Evolutionary conservation across 2,113 vertebrate genomes (phyloP).

Genomic region (Nannospalax galili): DNA sequence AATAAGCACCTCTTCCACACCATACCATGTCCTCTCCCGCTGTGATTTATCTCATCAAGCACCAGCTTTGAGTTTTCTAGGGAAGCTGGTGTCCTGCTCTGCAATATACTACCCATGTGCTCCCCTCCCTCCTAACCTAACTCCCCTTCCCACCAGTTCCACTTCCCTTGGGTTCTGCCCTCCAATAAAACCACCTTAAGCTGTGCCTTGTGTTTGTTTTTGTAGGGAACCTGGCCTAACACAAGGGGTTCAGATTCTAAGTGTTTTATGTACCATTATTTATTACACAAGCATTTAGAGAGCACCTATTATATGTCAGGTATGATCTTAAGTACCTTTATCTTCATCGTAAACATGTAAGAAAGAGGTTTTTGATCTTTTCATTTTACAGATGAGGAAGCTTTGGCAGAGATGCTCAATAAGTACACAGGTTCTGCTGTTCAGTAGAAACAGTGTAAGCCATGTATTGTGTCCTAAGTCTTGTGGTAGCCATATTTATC

Average conservation of each 20-base stretch:
- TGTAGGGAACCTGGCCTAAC: neutral
- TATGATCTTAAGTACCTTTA: neutral
- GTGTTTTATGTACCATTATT: neutral
- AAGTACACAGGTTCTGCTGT: neutral
- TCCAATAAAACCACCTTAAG: neutral
- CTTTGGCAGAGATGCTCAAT: neutral
- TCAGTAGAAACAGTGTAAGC: neutral
- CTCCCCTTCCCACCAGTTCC: neutral
- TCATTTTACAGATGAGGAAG: neutral
- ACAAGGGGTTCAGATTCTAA: neutral
- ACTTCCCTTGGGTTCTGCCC: neutral
- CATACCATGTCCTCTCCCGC: accelerated
- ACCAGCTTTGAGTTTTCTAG: neutral
- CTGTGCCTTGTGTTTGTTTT: neutral
- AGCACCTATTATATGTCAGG: neutral
- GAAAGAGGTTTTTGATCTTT: neutral
- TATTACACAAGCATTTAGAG: neutral
- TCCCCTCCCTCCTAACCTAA: neutral
- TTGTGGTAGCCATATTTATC: neutral
- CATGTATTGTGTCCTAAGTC: neutral
- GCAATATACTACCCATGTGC: neutral
- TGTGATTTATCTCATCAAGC: neutral
- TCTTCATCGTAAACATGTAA: neutral
- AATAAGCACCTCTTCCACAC: neutral
- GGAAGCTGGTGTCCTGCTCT: neutral